phyloP scores from a whole-genome alignment of 2,797 vertebrate genomes.

The Varecia variegata region DNA sequence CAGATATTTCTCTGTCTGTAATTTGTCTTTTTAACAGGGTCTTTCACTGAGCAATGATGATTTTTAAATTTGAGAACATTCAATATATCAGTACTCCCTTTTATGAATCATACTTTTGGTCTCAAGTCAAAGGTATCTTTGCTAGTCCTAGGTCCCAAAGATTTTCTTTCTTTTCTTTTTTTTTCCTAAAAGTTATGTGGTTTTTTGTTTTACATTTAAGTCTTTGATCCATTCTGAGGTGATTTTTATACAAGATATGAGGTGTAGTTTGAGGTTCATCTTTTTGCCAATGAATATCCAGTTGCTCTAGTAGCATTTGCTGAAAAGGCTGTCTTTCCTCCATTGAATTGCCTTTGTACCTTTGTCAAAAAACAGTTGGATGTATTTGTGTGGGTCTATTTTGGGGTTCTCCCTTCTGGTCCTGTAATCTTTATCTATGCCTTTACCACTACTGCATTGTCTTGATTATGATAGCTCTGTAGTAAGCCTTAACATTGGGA shows the following conservation, averaged over 20 bases:
- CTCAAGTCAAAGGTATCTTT: background rate
- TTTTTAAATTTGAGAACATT: background rate
- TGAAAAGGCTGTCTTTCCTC: background rate
- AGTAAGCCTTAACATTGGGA: background rate
- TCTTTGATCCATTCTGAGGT: background rate
- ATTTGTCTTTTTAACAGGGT: background rate
- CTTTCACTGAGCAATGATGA: background rate
- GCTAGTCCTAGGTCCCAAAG: background rate
- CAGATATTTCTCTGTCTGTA: background rate
- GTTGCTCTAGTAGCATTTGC: background rate
- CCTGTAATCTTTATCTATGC: background rate
- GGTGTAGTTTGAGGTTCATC: background rate
- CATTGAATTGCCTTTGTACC: background rate
- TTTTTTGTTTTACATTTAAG: background rate
- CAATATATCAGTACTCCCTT: background rate
- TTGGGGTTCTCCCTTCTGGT: background rate
- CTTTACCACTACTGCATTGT: background rate
- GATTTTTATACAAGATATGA: background rate
- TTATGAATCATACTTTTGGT: background rate
- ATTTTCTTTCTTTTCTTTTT: background rate
- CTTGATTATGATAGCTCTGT: background rate
- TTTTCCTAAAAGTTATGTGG: background rate
- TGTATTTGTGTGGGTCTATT: background rate
- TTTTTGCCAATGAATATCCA: background rate
- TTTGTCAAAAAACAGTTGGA: background rate